phyloP scores from a whole-genome alignment of 2,888 invertebrate species.

The Plutella xylostella region DNA sequence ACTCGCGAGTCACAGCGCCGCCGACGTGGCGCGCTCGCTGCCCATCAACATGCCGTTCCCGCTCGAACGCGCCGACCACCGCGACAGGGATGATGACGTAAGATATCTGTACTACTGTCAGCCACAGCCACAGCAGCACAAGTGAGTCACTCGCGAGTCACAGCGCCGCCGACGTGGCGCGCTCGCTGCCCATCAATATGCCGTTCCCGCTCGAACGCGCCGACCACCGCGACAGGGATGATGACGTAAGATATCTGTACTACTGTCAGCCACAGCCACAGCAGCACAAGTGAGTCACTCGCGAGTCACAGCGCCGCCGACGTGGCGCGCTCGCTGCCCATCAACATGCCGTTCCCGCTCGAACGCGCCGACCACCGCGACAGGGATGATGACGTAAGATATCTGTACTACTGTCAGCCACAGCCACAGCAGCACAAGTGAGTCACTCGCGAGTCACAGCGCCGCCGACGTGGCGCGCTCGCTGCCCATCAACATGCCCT shows the following conservation, averaged over 20 bases:
- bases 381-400: slow-evolving; percentile 68
- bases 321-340: slow-evolving; percentile 84
- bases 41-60: slow-evolving; percentile 83
- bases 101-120: too few relatives aligned
- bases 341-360: slow-evolving; percentile 77
- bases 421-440: slow-evolving; percentile 72
- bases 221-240: slow-evolving; percentile 47
- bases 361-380: slow-evolving; percentile 33
- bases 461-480: slow-evolving; percentile 81
- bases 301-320: slow-evolving; percentile 58
- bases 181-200: slow-evolving; percentile 84
- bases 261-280: slow-evolving; percentile 73
- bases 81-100: slow-evolving; percentile 66
- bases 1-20: slow-evolving; percentile 60
- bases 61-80: slow-evolving; percentile 28
- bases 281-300: slow-evolving; percentile 67
- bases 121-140: slow-evolving; percentile 73
- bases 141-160: slow-evolving; percentile 63
- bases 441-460: slow-evolving; percentile 59
- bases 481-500: slow-evolving; percentile 83
- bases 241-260: slow-evolving; percentile 69
- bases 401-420: too few relatives aligned
- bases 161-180: slow-evolving; percentile 74
- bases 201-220: slow-evolving; percentile 67
- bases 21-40: slow-evolving; percentile 82